Conservation (phyloP, 2,797 vertebrate species). For the Acrossocheilus fasciatus region DNA sequence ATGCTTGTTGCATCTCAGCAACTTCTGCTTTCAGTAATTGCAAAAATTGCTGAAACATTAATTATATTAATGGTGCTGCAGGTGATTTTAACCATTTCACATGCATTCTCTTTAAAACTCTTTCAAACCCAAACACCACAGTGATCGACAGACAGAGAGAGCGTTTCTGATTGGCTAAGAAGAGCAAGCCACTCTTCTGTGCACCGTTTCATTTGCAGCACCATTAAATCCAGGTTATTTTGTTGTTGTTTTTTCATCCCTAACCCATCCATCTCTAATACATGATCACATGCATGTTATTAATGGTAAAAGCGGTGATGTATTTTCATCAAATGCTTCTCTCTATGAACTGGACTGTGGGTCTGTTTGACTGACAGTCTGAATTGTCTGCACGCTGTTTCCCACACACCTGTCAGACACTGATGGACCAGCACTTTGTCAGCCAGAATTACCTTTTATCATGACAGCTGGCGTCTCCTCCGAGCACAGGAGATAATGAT, state of each 20-base stretch:
- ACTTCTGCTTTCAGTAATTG: too few relatives aligned
- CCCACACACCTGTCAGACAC: slow-evolving; percentile 53
- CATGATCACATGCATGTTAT: background rate
- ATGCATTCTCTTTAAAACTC: background rate
- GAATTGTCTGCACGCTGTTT: slow-evolving; percentile 41
- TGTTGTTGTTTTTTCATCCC: background rate
- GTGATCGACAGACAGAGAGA: background rate
- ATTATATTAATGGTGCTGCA: background rate
- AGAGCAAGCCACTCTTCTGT: background rate
- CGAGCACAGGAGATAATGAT: slow-evolving; percentile 36
- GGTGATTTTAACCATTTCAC: background rate
- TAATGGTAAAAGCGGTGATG: background rate
- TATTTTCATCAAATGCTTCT: background rate
- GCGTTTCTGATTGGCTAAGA: slow-evolving; percentile 6
- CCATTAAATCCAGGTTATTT: background rate
- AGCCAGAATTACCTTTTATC: slow-evolving; percentile 55
- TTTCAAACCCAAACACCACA: background rate
- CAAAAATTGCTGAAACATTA: background rate
- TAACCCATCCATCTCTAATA: background rate
- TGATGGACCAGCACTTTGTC: slow-evolving; percentile 62
- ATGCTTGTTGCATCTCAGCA: background rate
- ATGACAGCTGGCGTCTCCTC: slow-evolving; percentile 49
- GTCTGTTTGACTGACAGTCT: slow-evolving; percentile 31
- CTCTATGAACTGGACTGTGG: slow-evolving; percentile 11
- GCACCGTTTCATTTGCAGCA: background rate